These are phyloP conservation scores for Leucoraja erinaceus DNA, from an alignment of 2,113 vertebrate species.

Conservation along the genomic window DNA sequence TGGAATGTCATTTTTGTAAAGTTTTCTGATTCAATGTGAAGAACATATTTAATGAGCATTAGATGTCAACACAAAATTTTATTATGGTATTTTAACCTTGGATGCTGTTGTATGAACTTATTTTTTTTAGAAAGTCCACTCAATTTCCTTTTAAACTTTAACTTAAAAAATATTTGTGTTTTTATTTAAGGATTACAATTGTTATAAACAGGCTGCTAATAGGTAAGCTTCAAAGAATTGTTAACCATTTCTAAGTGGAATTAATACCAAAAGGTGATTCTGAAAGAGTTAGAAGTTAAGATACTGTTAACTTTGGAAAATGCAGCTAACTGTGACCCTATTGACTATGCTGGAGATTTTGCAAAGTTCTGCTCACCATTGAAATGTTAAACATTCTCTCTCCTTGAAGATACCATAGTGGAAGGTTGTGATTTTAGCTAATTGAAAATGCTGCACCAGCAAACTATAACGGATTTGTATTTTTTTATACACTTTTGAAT, in stretches of 20 bases:
- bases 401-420: neutral
- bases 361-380: neutral
- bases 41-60: constrained; percentile 25
- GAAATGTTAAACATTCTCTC: neutral
- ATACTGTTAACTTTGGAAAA: constrained; percentile 12
- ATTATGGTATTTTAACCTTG: neutral
- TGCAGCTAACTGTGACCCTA: neutral
- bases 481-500: neutral
- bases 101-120: neutral
- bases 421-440: neutral
- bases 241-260: neutral
- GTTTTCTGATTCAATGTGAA: constrained; percentile 29
- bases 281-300: neutral
- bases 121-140: neutral
- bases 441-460: neutral
- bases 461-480: neutral
- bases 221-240: neutral
- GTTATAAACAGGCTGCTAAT: constrained; percentile 29
- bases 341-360: neutral
- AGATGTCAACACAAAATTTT: neutral
- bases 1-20: neutral
- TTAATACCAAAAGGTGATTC: constrained; percentile 24
- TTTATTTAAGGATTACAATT: constrained; percentile 34
- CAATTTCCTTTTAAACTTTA: neutral
- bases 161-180: neutral